Conservation (phyloP, 2,797 vertebrate species). For the Eurystomus glaucurus region DNA sequence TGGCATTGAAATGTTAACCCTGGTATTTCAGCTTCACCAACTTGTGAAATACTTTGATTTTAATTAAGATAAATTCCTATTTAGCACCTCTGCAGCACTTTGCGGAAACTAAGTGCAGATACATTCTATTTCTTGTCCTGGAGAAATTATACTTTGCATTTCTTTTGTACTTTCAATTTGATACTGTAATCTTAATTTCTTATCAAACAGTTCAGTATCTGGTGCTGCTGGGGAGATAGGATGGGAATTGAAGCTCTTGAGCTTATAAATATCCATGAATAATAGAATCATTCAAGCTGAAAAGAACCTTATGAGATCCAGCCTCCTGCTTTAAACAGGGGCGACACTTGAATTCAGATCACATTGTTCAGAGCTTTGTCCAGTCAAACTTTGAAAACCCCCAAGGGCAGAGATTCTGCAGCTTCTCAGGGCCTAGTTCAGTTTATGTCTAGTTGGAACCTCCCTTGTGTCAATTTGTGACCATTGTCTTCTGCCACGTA, state of each 20-base stretch:
- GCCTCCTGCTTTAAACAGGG: neutral
- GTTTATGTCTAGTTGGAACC: neutral
- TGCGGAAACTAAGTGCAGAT: neutral
- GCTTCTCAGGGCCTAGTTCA: neutral
- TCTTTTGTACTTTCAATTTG: conserved; percentile 34
- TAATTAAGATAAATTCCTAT: conserved; percentile 64
- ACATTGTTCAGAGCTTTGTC: neutral
- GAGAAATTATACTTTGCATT: conserved; percentile 41
- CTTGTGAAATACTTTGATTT: conserved; percentile 61
- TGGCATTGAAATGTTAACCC: conserved; percentile 24
- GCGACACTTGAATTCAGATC: neutral
- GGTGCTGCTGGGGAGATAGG: conserved; percentile 12
- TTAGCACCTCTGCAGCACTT: conserved; percentile 17
- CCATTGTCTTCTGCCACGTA: neutral
- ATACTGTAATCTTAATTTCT: conserved; percentile 44
- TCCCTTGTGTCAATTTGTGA: neutral
- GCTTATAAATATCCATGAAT: conserved; percentile 36
- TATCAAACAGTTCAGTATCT: conserved; percentile 31
- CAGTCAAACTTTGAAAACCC: neutral
- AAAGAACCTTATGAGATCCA: neutral
- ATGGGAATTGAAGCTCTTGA: conserved; percentile 28
- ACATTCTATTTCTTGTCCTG: neutral
- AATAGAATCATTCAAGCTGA: conserved; percentile 14
- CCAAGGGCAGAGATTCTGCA: neutral
- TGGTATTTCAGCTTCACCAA: neutral